phyloP scores from a whole-genome alignment of 2,797 vertebrate genomes.

The Merluccius polli region DNA sequence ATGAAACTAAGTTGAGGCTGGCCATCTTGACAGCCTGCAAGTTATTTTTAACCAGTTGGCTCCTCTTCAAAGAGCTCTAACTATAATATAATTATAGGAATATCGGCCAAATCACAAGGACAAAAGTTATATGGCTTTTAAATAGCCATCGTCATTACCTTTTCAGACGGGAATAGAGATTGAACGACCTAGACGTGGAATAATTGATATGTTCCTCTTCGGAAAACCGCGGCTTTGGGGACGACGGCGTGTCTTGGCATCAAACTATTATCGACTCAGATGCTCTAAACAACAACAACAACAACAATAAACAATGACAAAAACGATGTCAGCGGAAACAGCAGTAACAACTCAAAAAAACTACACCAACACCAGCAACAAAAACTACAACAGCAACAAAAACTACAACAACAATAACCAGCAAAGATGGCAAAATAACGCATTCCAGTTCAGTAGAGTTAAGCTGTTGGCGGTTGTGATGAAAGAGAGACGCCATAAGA shows the following conservation, averaged over 20 bases:
- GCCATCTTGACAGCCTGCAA: neutral
- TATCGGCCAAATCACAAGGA: neutral
- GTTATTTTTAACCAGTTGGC: neutral
- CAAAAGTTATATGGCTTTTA: neutral
- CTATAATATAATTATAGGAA: neutral
- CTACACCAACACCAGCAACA: neutral
- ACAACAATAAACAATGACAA: neutral
- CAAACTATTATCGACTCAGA: neutral
- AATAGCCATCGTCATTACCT: neutral
- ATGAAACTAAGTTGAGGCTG: too few relatives aligned
- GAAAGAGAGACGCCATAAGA: constrained; percentile 17
- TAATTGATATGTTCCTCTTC: neutral
- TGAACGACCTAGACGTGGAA: neutral
- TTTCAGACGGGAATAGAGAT: neutral
- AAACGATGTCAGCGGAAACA: neutral
- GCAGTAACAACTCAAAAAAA: neutral
- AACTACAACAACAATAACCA: neutral
- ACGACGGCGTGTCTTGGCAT: neutral
- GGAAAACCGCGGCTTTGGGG: neutral
- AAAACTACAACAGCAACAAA: neutral
- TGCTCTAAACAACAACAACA: neutral
- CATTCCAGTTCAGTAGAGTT: constrained; percentile 21
- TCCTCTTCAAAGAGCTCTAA: neutral
- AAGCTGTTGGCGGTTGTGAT: constrained; percentile 35
- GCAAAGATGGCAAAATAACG: neutral